Evolutionary conservation across 2,797 vertebrate species (phyloP).

Genomic region (Peromyscus aztecus): DNA sequence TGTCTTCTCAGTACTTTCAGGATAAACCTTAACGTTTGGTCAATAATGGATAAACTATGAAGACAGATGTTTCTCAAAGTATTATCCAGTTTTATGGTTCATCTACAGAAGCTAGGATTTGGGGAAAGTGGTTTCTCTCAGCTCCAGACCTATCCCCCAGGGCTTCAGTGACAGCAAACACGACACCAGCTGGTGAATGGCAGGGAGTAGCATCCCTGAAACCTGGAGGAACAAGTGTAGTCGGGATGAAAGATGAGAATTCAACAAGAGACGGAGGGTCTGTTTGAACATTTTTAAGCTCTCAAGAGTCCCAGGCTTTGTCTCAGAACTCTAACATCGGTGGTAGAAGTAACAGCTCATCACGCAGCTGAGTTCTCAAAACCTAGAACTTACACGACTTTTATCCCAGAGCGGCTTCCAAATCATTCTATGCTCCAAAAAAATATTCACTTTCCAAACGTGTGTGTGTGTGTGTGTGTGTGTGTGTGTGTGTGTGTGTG

Average conservation of each 20-base stretch:
- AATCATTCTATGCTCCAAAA: neutral
- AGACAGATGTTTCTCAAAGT: neutral
- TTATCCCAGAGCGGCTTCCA: neutral
- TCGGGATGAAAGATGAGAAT: neutral
- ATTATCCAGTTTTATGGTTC: neutral
- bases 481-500: neutral
- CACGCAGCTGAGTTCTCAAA: neutral
- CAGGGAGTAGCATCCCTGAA: neutral
- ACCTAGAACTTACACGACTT: neutral
- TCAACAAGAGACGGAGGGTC: neutral
- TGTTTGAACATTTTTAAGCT: neutral
- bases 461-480: neutral
- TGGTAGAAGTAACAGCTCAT: neutral
- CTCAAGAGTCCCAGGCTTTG: neutral
- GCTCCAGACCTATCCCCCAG: neutral
- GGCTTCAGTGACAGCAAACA: neutral
- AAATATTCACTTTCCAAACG: conserved; percentile 24
- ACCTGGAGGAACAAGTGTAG: neutral
- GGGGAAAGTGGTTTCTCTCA: fast-evolving
- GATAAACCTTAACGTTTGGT: neutral
- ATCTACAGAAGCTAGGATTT: neutral
- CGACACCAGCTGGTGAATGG: no score
- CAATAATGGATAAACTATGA: neutral
- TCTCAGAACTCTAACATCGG: conserved; percentile 14
- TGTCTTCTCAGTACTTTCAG: neutral